phyloP scores from a whole-genome alignment of 2,888 invertebrate species.

The Brachyptera putata region DNA sequence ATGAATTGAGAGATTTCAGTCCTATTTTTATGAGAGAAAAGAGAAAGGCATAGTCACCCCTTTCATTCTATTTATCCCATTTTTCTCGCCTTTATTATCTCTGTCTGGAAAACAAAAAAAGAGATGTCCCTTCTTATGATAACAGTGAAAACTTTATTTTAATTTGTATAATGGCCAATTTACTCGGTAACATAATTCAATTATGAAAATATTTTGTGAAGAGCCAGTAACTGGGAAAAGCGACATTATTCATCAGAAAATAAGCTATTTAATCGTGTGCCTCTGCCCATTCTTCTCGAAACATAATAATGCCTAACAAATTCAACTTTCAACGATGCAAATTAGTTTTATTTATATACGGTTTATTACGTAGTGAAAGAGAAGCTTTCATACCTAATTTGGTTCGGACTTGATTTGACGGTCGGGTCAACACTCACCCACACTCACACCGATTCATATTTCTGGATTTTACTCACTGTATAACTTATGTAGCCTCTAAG shows the following conservation, averaged over 20 bases:
- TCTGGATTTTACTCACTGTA: not conserved
- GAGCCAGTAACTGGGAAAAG: not conserved
- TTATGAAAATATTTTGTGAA: slow-evolving; percentile 3
- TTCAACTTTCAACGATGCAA: too few relatives aligned
- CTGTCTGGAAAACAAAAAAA: slow-evolving; percentile 13
- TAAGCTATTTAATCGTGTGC: not conserved
- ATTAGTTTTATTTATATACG: not conserved
- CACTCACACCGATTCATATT: not conserved
- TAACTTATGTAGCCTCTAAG: too few relatives aligned
- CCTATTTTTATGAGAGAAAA: slow-evolving; percentile 12
- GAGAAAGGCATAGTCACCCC: too few relatives aligned
- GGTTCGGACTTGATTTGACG: not conserved
- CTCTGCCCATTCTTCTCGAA: too few relatives aligned
- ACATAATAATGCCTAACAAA: too few relatives aligned
- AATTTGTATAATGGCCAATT: slow-evolving; percentile 19
- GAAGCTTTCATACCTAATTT: not conserved
- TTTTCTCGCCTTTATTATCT: slow-evolving; percentile 19
- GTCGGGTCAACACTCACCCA: not conserved
- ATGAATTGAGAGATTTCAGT: slow-evolving; percentile 18
- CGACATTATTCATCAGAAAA: not conserved
- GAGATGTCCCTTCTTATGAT: slow-evolving; percentile 6
- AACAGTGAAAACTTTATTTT: slow-evolving; percentile 15
- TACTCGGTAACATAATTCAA: slow-evolving; percentile 16
- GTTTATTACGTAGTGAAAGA: not conserved
- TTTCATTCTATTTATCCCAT: not conserved